Base-by-base conservation (phyloP, 2,888 invertebrate species). In the Stenchaetothrips biformis region DNA sequence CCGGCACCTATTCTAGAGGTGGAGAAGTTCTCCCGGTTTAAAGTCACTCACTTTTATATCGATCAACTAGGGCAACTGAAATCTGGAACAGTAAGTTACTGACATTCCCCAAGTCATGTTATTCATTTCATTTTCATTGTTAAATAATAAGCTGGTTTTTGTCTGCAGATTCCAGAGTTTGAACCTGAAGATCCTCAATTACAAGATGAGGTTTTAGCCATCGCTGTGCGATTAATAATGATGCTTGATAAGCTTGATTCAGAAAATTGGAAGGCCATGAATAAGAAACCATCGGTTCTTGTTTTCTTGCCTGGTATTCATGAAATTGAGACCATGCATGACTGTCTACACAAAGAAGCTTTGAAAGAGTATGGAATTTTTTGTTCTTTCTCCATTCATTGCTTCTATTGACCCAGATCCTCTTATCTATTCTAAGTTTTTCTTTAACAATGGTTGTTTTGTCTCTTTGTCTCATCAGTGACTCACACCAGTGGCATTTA, bases 291-390 rank as follows among this genome's bases (percentile, higher is more conserved):
- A 0, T 93, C 95, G 2, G 94, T 97, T 27, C 89, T 98, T 0
- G 91, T 97, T 80, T 98, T 98, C 86, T 86, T 98, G 82, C 98
- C 98, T 0, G 98, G 96, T 78, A 91, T 95, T 80, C 88, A 90
- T 84, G 96, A 97, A 88, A 96, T 96, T 81, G 94, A 95, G 85
- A 91, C 92, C 80, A 88, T 93, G 84, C 90, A 90, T 84, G 88
- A 86, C 77, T 83, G 85, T 7, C 83, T 90, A 0, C 84, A 85
- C 25, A 80, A 79, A 79, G 81, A 81, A 21, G 37, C 11, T 48
- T 67, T 82, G 53, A 79, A 81, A n/a, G 7, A 16, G 62, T 78
- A 48, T 78, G n/a, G 7, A 1, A 48, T 47, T 78, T 78, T 21
- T 78, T 78, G 1, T n/a, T 48, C 18, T 7, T 4, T 3, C 11